Evolutionary conservation across 1,140 invertebrate species (phyloP).

Genomic region (Nebria ingens): DNA sequence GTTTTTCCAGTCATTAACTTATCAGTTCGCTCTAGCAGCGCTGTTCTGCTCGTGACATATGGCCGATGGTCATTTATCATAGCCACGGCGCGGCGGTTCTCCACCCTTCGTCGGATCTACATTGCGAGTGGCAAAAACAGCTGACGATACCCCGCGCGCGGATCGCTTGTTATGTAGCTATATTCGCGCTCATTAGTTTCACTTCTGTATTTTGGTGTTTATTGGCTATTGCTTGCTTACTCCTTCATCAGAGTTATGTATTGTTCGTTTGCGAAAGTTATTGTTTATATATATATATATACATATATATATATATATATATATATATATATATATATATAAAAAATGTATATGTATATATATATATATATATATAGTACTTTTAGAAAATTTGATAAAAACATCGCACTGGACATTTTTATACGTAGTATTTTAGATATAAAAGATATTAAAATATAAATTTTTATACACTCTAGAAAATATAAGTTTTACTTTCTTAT

Average conservation of each 20-base stretch:
- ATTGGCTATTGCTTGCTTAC: not conserved
- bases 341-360: not conserved
- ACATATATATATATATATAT: not conserved
- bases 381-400: no score
- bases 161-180: no score
- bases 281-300: not conserved
- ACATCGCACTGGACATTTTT: no score
- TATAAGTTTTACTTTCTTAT: no score
- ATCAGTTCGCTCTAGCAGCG: not conserved
- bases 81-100: not conserved
- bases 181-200: no score
- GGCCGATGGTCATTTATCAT: constrained; percentile 2
- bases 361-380: no score
- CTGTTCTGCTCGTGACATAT: not conserved
- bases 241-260: not conserved
- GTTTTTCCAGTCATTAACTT: constrained; percentile 3
- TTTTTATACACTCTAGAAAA: no score
- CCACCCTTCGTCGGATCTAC: no score
- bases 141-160: no score
- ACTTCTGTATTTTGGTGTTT: not conserved
- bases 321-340: constrained; percentile 1
- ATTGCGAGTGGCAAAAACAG: not conserved
- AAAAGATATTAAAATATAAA: no score
- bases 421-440: no score
- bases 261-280: no score